These are phyloP conservation scores for Hycleus phaleratus DNA, from an alignment of 1,140 invertebrate species.

Conservation along the genomic window DNA sequence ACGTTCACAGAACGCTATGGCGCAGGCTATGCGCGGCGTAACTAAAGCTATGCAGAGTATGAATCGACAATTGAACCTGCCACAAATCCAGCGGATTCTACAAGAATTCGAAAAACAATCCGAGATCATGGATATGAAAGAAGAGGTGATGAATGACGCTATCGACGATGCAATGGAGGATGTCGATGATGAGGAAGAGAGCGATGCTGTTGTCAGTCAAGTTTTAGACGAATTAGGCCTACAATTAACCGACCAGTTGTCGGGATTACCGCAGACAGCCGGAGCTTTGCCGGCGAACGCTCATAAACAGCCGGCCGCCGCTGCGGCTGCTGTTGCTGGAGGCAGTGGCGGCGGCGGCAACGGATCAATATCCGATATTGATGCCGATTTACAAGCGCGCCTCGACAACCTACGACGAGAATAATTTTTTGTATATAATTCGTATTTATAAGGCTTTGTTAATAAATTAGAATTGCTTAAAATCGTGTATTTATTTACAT, in stretches of 20 bases:
- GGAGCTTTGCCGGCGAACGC: slow-evolving; percentile 51
- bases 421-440: slow-evolving; percentile 45
- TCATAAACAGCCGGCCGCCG: slow-evolving; percentile 44
- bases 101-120: slow-evolving; percentile 99
- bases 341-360: slow-evolving; percentile 42
- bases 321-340: slow-evolving; percentile 48
- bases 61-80: slow-evolving; percentile 96
- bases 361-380: slow-evolving; percentile 69
- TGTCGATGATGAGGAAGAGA: slow-evolving; percentile 97
- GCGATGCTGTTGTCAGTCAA: slow-evolving; percentile 84
- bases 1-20: slow-evolving; percentile 98
- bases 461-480: neutral
- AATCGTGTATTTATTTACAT: neutral
- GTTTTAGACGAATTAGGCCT: slow-evolving; percentile 95
- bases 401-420: slow-evolving; percentile 88
- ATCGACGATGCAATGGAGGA: slow-evolving; percentile 99
- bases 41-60: slow-evolving; percentile 97
- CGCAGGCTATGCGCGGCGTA: slow-evolving; percentile 98
- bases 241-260: slow-evolving; percentile 83
- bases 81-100: slow-evolving; percentile 98
- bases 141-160: slow-evolving; percentile 99
- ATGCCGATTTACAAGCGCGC: slow-evolving; percentile 90
- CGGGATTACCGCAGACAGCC: slow-evolving; percentile 71
- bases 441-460: neutral
- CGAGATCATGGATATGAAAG: slow-evolving; percentile 99